Evolutionary conservation across 2,888 invertebrate species (phyloP).

Genomic region (Tribolium freemani): DNA sequence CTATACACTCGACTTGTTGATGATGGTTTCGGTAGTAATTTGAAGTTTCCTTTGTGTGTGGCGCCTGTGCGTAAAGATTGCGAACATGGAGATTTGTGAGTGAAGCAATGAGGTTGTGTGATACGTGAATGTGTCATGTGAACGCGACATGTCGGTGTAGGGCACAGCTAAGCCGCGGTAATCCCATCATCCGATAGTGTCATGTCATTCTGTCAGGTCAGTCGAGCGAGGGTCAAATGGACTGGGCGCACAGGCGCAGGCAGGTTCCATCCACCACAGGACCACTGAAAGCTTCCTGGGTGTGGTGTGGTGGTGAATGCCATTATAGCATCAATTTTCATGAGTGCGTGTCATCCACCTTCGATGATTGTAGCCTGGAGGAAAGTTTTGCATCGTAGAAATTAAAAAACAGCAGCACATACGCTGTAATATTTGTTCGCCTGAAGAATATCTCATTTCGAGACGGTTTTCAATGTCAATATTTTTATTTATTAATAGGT

Average conservation of each 20-base stretch:
- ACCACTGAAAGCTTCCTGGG: constrained; percentile 44
- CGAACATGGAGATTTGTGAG: constrained; percentile 22
- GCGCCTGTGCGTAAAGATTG: background rate
- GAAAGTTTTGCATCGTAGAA: background rate
- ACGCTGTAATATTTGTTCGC: background rate
- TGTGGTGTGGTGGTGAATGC: constrained; percentile 52
- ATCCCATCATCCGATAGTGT: constrained; percentile 68
- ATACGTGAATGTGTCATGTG: constrained; percentile 58
- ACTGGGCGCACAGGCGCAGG: constrained; percentile 54
- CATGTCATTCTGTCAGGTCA: constrained; percentile 68
- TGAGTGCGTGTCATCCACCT: constrained; percentile 28
- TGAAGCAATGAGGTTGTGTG: constrained; percentile 47
- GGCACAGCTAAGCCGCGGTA: constrained; percentile 66
- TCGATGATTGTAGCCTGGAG: background rate
- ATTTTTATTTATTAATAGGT: constrained; percentile 57
- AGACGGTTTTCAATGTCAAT: constrained; percentile 47
- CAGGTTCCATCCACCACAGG: constrained; percentile 49
- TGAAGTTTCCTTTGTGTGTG: background rate
- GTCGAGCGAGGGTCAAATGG: constrained; percentile 57
- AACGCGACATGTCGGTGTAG: constrained; percentile 63
- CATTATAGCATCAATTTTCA: constrained; percentile 45
- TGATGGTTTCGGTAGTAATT: background rate
- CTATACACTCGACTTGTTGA: background rate
- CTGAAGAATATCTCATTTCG: constrained; percentile 12
- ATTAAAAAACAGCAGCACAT: background rate